Evolutionary conservation across 2,888 invertebrate genomes (phyloP), one percentile per base, ranked within the genome.

Genomic region (Pseudolycoriella hygida): DNA sequence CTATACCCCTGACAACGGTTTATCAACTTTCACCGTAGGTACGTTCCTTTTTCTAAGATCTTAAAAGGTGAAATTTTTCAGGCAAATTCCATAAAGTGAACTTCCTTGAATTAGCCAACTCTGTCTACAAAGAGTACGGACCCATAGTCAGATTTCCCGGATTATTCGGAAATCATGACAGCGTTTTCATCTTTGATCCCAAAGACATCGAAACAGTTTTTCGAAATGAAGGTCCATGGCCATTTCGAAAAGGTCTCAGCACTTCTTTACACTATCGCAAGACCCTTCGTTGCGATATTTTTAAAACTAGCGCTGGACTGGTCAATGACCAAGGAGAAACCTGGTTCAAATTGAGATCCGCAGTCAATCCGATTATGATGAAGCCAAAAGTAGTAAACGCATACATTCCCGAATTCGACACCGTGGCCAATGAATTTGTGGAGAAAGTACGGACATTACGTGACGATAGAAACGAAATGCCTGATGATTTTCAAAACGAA

Each of bases 331-430:
- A 77, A 60, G 80, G 77, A 1, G 67, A 72, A 11, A 67, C 73
- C 50, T 82, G 82, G 82, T 70, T 73, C 38, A 67, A 72, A 43
- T 69, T 80, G 50, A 68, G 81, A 15, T 71, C 73, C 1, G 74
- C 73, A 48, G 76, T 78, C 0, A 80, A 80, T 58, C 76, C 76
- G 43, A 68, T 76, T 34, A 62, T 82, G 58, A 60, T 82, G 58
- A 71, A 76, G 53, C 76, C 78, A 0, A 72, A 74, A 50, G 59
- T 70, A 48, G 64, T 70, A 1, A 70, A 69, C 54, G 56, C 69
- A 1, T 75, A 74, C 50, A 54, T 69, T 4, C 62, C 67, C 2
- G 65, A 61, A 10, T 60, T 75, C 46, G 65, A 69, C 45, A 62
- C 66, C 47, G 71, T 74, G 25, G 69, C 71, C 30, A 57, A 54